Evolutionary conservation across 2,113 vertebrate genomes (phyloP).

Genomic region (Ceyx margarethae): DNA sequence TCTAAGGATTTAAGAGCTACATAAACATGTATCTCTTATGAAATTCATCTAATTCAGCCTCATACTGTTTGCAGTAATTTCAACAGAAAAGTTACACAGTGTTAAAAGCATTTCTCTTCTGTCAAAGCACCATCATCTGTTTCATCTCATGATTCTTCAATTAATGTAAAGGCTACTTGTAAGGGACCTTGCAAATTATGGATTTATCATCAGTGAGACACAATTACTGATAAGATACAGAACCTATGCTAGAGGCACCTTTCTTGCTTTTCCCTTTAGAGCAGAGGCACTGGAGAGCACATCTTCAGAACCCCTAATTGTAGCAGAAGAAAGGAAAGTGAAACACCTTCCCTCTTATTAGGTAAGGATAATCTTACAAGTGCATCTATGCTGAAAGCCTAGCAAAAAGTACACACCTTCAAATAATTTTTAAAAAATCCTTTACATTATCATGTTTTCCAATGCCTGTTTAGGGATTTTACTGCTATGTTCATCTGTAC

Average conservation of each 20-base stretch:
- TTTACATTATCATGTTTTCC: fast-evolving
- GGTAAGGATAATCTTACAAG: neutral
- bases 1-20: neutral
- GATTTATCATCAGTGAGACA: neutral
- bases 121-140: neutral
- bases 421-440: neutral
- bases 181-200: neutral
- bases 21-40: neutral
- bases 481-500: neutral
- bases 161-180: neutral
- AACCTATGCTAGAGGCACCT: neutral
- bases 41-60: neutral
- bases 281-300: neutral
- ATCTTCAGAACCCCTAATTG: neutral
- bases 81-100: neutral
- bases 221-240: neutral
- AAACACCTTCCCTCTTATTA: neutral
- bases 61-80: neutral
- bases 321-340: neutral
- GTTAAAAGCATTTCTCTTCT: neutral
- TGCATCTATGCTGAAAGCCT: neutral
- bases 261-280: neutral
- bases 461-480: neutral
- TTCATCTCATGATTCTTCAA: neutral
- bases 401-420: neutral